phyloP scores from a whole-genome alignment of 2,797 vertebrate genomes.

The Acrossocheilus fasciatus region DNA sequence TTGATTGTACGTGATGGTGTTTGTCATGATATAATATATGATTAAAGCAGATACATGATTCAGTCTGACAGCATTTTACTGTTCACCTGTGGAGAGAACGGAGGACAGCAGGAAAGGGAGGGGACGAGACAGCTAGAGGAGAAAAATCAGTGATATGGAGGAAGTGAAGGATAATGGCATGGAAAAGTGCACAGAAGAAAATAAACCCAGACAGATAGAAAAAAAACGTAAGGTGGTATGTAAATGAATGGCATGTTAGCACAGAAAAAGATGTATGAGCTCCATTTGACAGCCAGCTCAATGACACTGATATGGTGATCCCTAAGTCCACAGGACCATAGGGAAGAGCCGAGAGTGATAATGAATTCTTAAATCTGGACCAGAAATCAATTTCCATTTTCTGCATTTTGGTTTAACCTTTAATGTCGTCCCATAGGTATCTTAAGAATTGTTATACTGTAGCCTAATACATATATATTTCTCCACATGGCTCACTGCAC shows the following conservation, averaged over 20 bases:
- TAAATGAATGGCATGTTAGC: conserved; percentile 34
- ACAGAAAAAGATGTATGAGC: conserved; percentile 18
- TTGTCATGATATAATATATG: conserved; percentile 24
- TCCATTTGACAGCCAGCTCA: conserved; percentile 52
- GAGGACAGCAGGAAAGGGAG: conserved; percentile 7
- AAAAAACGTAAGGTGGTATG: conserved; percentile 24
- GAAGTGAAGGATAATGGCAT: conserved; percentile 23
- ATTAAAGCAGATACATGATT: conserved; percentile 44
- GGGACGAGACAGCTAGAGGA: conserved; percentile 25
- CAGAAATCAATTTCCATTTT: neutral
- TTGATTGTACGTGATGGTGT: conserved; percentile 36
- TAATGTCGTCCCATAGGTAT: neutral
- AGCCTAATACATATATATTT: neutral
- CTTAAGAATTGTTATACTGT: neutral
- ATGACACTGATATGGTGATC: neutral
- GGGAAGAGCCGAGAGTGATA: neutral
- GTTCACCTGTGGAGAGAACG: conserved; percentile 49
- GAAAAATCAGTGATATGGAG: conserved; percentile 37
- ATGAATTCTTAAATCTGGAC: neutral
- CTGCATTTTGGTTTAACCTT: neutral
- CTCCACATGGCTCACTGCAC: neutral
- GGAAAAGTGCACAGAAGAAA: conserved; percentile 14
- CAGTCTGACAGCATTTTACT: conserved; percentile 43
- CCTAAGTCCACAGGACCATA: neutral
- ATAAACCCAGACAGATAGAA: conserved; percentile 18